These are phyloP conservation scores for Acrossocheilus fasciatus DNA, from an alignment of 2,797 vertebrate species.

Conservation along the genomic window DNA sequence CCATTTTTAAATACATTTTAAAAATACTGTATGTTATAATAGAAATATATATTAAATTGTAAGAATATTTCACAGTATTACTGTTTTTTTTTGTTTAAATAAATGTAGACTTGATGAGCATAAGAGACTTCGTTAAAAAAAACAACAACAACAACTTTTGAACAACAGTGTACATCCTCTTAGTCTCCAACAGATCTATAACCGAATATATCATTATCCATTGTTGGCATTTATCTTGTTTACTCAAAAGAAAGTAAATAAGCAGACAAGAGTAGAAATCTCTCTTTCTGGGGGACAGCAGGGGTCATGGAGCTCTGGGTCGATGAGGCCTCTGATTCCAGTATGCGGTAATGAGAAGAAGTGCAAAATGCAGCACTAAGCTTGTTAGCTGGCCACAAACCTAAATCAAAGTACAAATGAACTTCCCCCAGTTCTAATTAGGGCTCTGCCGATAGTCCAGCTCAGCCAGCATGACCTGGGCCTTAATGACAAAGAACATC, in stretches of 20 bases:
- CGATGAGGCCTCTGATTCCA: conserved; percentile 48
- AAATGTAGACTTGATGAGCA: neutral
- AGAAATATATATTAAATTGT: neutral
- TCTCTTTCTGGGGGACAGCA: conserved; percentile 26
- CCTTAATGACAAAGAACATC: conserved; percentile 40
- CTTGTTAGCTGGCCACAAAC: conserved; percentile 57
- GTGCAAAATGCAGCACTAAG: conserved; percentile 46
- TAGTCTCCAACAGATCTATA: neutral
- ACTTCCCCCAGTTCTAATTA: conserved; percentile 58
- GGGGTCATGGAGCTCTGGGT: conserved; percentile 26
- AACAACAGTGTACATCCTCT: neutral
- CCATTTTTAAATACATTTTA: neutral
- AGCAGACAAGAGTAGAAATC: conserved; percentile 32
- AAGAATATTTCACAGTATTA: neutral
- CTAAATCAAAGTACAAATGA: conserved; percentile 52
- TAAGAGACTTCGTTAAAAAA: neutral
- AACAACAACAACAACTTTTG: neutral
- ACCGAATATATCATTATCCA: neutral
- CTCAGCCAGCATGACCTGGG: conserved; percentile 26
- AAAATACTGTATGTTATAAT: neutral
- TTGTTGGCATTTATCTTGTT: conserved; percentile 32
- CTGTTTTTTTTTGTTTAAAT: neutral
- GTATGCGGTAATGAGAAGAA: conserved; percentile 58
- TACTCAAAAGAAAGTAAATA: conserved; percentile 37
- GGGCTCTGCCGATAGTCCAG: conserved; percentile 46